Percentiles rank a stretch among this genome's conserved stretches.
phyloP scores from a whole-genome alignment of 2,113 vertebrate genomes.

The Macaca fascicularis region DNA sequence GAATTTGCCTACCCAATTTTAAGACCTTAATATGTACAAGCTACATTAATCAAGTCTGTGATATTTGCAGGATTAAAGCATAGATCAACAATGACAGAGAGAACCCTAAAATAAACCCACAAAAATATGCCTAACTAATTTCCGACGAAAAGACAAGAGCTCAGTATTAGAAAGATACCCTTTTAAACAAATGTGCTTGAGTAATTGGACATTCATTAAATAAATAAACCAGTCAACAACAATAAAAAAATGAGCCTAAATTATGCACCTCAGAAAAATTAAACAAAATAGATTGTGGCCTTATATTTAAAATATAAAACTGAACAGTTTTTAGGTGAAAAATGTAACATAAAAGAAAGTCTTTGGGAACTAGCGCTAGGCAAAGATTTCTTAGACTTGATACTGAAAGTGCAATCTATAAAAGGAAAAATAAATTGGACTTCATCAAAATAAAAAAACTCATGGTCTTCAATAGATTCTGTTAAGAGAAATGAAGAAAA shows the following conservation, averaged over 20 bases:
- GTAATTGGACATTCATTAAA: neutral
- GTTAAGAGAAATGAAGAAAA: neutral
- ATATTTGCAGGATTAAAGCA: neutral
- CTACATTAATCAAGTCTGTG: neutral
- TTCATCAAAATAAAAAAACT: neutral
- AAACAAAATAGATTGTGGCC: neutral
- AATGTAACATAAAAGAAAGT: neutral
- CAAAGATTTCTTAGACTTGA: neutral
- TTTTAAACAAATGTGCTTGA: neutral
- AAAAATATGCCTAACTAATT: neutral
- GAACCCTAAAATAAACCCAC: neutral
- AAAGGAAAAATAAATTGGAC: neutral
- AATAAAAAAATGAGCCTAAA: neutral
- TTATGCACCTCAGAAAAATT: neutral
- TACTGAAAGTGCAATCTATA: neutral
- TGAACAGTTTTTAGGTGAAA: neutral
- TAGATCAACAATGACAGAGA: neutral
- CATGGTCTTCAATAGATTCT: neutral
- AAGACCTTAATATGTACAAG: neutral
- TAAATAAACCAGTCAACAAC: neutral
- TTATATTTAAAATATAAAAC: neutral
- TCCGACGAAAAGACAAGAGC: neutral
- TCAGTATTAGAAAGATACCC: neutral
- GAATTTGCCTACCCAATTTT: neutral
- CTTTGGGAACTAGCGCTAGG: neutral